Conservation (phyloP, 2,888 invertebrate species). For the Sisyra terminalis region DNA sequence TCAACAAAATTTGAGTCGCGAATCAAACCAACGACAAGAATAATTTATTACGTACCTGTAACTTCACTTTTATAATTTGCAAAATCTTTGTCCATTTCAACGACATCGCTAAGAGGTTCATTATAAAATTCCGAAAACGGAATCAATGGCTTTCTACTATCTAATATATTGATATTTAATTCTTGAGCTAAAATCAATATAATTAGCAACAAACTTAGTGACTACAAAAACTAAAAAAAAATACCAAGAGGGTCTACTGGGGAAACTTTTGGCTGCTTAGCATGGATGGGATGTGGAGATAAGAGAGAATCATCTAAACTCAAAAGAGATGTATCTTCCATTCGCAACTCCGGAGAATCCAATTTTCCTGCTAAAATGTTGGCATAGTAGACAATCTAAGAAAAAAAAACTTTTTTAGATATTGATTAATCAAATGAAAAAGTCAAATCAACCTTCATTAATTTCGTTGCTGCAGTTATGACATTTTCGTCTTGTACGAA, state of each 20-base stretch:
- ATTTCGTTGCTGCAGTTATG: conserved; percentile 70
- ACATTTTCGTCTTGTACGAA: conserved; percentile 72
- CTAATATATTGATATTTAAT: conserved; percentile 58
- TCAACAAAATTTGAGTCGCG: too few relatives aligned
- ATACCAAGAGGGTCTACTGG: conserved; percentile 42
- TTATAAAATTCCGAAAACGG: conserved; percentile 87
- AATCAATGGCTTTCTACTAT: conserved; percentile 69
- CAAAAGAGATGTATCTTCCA: conserved; percentile 33
- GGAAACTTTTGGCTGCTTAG: conserved; percentile 28
- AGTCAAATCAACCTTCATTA: conserved; percentile 51
- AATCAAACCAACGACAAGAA: too few relatives aligned
- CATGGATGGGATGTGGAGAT: conserved; percentile 25
- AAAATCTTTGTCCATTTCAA: conserved; percentile 91
- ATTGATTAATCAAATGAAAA: neutral
- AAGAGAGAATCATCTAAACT: conserved; percentile 31
- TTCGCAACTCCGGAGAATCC: conserved; percentile 44
- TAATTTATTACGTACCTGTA: conserved; percentile 6
- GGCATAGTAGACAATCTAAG: conserved; percentile 69
- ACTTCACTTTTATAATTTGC: conserved; percentile 66
- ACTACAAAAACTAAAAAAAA: conserved; percentile 5
- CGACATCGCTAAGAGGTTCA: conserved; percentile 78
- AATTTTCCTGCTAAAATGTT: conserved; percentile 70
- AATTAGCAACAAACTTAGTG: neutral
- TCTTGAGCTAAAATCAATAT: conserved; percentile 34
- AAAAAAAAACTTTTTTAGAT: conserved; percentile 8